These are phyloP conservation scores for Geophilus truncorum DNA, from an alignment of 2,888 invertebrate species.

Conservation along the genomic window DNA sequence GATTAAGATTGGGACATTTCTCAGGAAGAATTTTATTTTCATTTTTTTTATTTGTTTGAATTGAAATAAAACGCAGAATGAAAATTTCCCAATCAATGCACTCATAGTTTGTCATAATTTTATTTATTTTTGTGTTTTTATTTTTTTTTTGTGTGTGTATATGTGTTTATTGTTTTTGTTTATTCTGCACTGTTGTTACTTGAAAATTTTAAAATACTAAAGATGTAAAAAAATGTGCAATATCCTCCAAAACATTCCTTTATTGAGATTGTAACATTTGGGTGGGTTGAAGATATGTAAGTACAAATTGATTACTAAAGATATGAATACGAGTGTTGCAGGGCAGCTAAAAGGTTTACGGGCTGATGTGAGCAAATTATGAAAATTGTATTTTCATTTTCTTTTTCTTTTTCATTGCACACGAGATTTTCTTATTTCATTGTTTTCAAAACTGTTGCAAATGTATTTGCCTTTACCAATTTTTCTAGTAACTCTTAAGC, in stretches of 20 bases:
- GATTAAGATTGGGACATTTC: constrained; percentile 13
- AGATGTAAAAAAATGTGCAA: background rate
- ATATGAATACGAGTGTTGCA: background rate
- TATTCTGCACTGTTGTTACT: background rate
- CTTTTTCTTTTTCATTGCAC: background rate
- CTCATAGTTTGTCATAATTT: too few relatives aligned
- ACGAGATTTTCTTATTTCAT: background rate
- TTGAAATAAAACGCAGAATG: background rate
- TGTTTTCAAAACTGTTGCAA: background rate
- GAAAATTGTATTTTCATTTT: background rate
- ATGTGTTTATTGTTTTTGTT: background rate
- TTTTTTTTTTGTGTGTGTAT: background rate
- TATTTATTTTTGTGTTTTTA: background rate
- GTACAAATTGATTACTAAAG: background rate
- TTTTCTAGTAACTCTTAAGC: constrained; percentile 15
- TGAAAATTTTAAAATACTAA: background rate
- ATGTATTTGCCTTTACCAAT: constrained; percentile 18
- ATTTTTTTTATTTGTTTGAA: background rate
- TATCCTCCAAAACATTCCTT: background rate
- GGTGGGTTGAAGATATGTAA: background rate
- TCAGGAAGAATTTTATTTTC: background rate
- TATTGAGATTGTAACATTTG: background rate
- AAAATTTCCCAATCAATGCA: background rate
- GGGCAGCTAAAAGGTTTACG: background rate
- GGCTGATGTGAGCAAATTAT: constrained; percentile 19